Conservation (phyloP, 2,888 invertebrate species). For the Ichneumon xanthorius region DNA sequence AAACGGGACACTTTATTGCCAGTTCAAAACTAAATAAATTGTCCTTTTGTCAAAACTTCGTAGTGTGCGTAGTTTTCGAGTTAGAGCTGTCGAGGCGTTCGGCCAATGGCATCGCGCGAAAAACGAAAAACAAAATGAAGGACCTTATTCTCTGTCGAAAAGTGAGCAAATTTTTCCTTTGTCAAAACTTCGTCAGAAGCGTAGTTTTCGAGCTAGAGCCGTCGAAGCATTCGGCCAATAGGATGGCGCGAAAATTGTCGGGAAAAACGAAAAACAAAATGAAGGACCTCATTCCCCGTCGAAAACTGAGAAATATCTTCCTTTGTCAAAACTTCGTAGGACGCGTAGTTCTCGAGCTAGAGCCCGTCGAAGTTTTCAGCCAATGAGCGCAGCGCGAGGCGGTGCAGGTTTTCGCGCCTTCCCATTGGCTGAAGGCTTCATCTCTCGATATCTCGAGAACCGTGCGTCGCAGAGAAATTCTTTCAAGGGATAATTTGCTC, state of each 20-base stretch:
- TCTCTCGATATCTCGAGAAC: not conserved
- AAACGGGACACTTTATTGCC: too few relatives aligned
- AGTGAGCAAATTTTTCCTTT: not conserved
- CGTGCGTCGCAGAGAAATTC: not conserved
- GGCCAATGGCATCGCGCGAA: not conserved
- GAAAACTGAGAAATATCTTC: not conserved
- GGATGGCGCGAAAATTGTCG: too few relatives aligned
- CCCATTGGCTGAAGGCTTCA: not conserved
- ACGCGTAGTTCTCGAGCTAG: too few relatives aligned
- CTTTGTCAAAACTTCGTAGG: not conserved
- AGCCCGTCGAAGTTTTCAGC: not conserved
- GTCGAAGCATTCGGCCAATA: too few relatives aligned
- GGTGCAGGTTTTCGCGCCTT: too few relatives aligned
- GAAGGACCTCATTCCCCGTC: too few relatives aligned
- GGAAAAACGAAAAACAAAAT: too few relatives aligned
- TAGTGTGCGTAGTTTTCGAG: not conserved
- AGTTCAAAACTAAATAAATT: not conserved
- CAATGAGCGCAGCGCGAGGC: not conserved
- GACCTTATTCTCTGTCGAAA: too few relatives aligned
- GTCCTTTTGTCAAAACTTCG: not conserved
- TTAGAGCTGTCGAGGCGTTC: not conserved
- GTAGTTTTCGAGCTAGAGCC: not conserved
- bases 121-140: too few relatives aligned
- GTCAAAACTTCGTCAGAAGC: not conserved
- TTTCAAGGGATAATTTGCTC: not conserved